Base-by-base conservation (phyloP, 2,888 invertebrate genomes). In the Ennomos erosarius region DNA sequence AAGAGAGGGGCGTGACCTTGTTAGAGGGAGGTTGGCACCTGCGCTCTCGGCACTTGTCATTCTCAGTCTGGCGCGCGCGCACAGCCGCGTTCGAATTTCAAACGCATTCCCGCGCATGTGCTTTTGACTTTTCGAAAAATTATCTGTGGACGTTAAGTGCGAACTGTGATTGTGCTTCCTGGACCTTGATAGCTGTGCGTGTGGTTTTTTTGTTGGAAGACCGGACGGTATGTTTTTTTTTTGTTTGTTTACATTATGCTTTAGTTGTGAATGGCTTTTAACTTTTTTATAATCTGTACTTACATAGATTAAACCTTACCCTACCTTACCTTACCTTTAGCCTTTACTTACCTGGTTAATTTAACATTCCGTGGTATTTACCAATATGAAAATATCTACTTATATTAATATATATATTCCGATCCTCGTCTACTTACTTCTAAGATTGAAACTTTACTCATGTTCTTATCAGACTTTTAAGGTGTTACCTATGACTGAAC, bases 11-110 rank as follows among this genome's bases (percentile, higher is more conserved):
- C 85, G 82, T 88, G 91, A 89, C 91, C 91, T 90, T 91, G 90
- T 90, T 91, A 87, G 90, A 88, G 90, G 89, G 91, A 90, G 87
- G 85, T 82, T 84, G 87, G 78, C 91, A 90, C 91, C 91, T 91
- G 91, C 84, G 82, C 73, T 64, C 76, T 78, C 78, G 78, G 82
- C 90, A 91, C 91, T 92, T 90, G 91, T 90, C 87, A 85, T 84
- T 87, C 71, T 81, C 71, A 73, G 74, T 78, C 76, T 77, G 82
- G 76, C 87, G 88, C 84, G 87, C 80, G 89, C 88, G 90, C 88
- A 86, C 77, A 78, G 86, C 81, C 87, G 88, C 85, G 82, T 76
- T 73, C 79, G 79, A 71, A 50, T n/a, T 35, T 69, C 74, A 69
- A 74, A 74, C 78, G 80, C 74, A 70, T 71, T 63, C 51, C 62